Evolutionary conservation across 1,140 invertebrate species (phyloP).

Genomic region (Calosoma granatense): DNA sequence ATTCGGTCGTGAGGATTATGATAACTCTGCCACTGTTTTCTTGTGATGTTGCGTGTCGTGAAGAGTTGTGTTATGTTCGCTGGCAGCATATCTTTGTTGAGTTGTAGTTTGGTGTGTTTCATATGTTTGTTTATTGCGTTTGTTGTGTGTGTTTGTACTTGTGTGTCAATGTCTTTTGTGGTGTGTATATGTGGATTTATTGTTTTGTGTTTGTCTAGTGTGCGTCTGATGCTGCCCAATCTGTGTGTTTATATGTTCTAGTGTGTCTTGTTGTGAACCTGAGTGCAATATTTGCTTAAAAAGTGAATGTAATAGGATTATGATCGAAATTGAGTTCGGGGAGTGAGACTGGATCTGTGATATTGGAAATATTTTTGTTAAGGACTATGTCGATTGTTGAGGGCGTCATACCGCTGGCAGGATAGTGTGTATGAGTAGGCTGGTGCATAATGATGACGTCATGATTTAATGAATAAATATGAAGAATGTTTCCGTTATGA

Average conservation of each 20-base stretch:
- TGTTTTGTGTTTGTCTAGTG: not conserved
- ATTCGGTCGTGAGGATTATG: not conserved
- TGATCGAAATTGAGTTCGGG: constrained; percentile 19
- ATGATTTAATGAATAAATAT: constrained; percentile 18
- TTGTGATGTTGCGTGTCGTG: not conserved
- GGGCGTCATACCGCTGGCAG: not conserved
- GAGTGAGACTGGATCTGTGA: not conserved
- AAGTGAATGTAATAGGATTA: constrained; percentile 18
- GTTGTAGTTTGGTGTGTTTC: constrained; percentile 16
- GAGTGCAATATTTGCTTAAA: not conserved
- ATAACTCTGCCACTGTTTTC: not conserved
- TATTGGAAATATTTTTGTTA: not conserved
- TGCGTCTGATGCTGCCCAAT: not conserved
- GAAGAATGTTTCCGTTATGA: too few relatives aligned
- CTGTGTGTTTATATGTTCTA: not conserved
- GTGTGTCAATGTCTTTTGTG: not conserved
- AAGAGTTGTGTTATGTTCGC: constrained; percentile 6
- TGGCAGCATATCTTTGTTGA: constrained; percentile 3
- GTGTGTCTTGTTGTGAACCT: not conserved
- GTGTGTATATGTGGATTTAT: not conserved
- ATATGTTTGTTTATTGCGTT: not conserved
- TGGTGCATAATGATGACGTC: not conserved
- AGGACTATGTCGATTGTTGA: too few relatives aligned
- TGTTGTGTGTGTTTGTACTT: constrained; percentile 1
- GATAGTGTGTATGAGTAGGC: constrained; percentile 15